Conservation (phyloP, 2,888 invertebrate genomes). For the Scrobipalpa costella region DNA sequence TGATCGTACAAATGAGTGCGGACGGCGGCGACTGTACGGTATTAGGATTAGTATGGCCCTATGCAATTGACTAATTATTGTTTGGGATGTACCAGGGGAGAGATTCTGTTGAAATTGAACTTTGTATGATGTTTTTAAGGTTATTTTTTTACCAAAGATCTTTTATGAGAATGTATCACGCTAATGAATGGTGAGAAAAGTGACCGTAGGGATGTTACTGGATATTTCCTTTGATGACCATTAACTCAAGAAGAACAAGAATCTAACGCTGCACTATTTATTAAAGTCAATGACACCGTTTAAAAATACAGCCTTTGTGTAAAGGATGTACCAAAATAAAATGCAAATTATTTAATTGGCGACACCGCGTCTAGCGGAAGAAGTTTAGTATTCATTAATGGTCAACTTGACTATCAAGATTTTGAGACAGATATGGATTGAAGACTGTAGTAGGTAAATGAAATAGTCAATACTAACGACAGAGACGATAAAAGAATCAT, state of each 20-base stretch:
- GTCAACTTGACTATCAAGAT: background rate
- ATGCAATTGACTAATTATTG: slow-evolving; percentile 11
- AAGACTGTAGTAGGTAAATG: no score
- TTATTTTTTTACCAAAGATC: background rate
- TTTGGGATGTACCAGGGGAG: background rate
- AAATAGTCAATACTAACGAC: background rate
- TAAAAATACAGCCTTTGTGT: background rate
- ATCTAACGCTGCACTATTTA: background rate
- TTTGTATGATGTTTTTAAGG: background rate
- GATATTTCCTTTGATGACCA: no score
- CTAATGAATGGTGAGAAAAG: no score
- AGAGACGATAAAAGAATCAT: no score
- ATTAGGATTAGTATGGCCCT: slow-evolving; percentile 15
- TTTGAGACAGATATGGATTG: background rate
- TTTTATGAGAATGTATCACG: background rate
- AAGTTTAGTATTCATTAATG: background rate
- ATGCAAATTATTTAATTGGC: slow-evolving; percentile 5
- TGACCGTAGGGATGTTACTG: background rate
- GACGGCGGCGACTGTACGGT: background rate
- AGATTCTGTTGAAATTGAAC: background rate
- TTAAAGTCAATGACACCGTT: background rate
- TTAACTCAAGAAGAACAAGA: background rate
- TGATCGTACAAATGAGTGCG: slow-evolving; percentile 6
- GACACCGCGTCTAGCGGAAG: background rate
- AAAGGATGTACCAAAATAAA: background rate